A percentile compares a stretch with the other conserved stretches of the same genome.
Conservation (phyloP, 2,797 vertebrate genomes). For the Danionella dracula region DNA sequence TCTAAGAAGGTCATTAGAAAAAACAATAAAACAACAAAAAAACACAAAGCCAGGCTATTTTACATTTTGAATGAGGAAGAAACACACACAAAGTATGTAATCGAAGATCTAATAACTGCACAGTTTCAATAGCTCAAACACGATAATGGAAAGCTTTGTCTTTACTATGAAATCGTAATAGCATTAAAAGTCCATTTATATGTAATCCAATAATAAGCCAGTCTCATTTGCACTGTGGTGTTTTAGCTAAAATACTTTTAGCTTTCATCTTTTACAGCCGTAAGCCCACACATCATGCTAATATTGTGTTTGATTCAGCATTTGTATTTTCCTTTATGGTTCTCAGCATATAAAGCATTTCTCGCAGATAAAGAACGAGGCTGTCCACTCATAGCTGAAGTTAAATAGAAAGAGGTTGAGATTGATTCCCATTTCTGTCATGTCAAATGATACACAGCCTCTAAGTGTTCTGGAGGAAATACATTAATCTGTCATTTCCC, state of each 20-base stretch:
- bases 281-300: slow-evolving; percentile 1
- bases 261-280: slow-evolving; percentile 11
- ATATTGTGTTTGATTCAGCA: not conserved
- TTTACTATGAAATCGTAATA: slow-evolving; percentile 53
- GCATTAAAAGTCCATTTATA: slow-evolving; percentile 33
- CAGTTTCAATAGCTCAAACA: too few relatives aligned
- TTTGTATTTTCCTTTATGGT: not conserved
- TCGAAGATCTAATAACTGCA: slow-evolving; percentile 47
- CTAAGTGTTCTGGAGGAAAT: slow-evolving; percentile 37
- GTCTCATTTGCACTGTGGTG: slow-evolving; percentile 2
- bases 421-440: slow-evolving; percentile 43
- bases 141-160: slow-evolving; percentile 58
- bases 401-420: slow-evolving; percentile 18
- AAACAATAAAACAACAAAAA: too few relatives aligned
- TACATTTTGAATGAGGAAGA: too few relatives aligned
- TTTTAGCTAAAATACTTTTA: not conserved
- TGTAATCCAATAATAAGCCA: slow-evolving; percentile 5
- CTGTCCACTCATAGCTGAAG: slow-evolving; percentile 24
- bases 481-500: slow-evolving; percentile 56
- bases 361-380: not conserved
- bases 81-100: slow-evolving; percentile 19
- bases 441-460: slow-evolving; percentile 45
- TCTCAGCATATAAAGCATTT: not conserved
- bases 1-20: too few relatives aligned
- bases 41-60: too few relatives aligned